phyloP scores from a whole-genome alignment of 2,888 invertebrate species.

The Atrina japonica region DNA sequence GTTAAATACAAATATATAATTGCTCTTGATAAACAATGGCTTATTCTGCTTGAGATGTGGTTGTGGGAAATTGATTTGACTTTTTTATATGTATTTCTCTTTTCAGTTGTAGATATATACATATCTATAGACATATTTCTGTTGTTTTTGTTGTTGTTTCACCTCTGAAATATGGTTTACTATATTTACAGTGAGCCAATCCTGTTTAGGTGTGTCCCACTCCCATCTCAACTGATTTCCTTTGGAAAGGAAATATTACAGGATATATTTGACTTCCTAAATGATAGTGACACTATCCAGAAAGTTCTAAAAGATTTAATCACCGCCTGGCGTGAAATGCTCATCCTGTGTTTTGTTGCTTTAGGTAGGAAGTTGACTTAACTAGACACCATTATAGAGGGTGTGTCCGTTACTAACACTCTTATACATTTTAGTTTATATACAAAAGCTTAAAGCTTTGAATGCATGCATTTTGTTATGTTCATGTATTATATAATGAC shows the following conservation, averaged over 20 bases:
- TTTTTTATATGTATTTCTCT: neutral
- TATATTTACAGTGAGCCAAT: constrained; percentile 85
- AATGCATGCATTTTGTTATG: too few relatives aligned
- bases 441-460: too few relatives aligned
- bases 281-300: constrained; percentile 93
- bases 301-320: constrained; percentile 94
- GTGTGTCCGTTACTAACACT: too few relatives aligned
- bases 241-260: constrained; percentile 84
- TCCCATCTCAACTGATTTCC: constrained; percentile 85
- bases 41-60: too few relatives aligned
- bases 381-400: too few relatives aligned
- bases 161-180: constrained; percentile 1
- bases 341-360: constrained; percentile 89
- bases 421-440: too few relatives aligned
- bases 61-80: neutral
- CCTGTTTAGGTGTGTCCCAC: constrained; percentile 93
- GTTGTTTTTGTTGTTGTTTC: too few relatives aligned
- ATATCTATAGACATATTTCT: neutral
- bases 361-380: constrained; percentile 84
- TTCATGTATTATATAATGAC: too few relatives aligned
- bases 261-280: constrained; percentile 90
- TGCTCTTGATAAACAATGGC: too few relatives aligned
- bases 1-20: too few relatives aligned
- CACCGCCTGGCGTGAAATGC: constrained; percentile 92
- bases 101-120: too few relatives aligned